Conservation (phyloP, 92 coral and sea anemone species). For the Phymanthus crucifer region DNA sequence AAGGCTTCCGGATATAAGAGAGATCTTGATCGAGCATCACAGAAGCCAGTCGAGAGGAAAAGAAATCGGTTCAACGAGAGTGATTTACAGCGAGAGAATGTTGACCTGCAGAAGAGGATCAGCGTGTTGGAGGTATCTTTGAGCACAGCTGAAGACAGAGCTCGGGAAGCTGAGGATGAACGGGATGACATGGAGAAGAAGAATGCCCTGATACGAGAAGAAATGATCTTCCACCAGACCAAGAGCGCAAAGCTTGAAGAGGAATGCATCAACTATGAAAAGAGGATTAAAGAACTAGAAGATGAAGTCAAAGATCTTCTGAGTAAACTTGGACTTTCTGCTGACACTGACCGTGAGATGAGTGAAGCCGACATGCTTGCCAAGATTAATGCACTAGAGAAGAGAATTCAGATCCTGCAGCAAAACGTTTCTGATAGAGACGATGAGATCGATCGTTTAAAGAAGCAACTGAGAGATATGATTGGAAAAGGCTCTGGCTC, state of each 20-base stretch:
- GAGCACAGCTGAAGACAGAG: slow-evolving; percentile 11
- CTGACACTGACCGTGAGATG: slow-evolving; percentile 45
- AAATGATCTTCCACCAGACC: slow-evolving; percentile 47
- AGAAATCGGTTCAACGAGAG: slow-evolving; percentile 44
- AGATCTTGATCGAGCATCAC: slow-evolving; percentile 31
- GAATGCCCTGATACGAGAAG: slow-evolving; percentile 59
- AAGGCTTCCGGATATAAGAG: slow-evolving; percentile 51
- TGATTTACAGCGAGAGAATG: slow-evolving; percentile 51
- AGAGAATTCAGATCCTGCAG: slow-evolving; percentile 36
- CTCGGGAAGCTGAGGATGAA: slow-evolving; percentile 24
- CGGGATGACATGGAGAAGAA: slow-evolving; percentile 48
- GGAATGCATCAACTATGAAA: slow-evolving; percentile 28
- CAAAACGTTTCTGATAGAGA: slow-evolving; percentile 52
- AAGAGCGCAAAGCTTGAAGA: slow-evolving; percentile 47
- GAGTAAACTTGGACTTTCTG: slow-evolving; percentile 44
- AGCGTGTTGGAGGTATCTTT: slow-evolving; percentile 39
- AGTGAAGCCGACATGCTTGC: slow-evolving; percentile 46
- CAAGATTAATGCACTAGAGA: slow-evolving; percentile 42
- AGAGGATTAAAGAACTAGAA: slow-evolving; percentile 50
- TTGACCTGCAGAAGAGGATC: slow-evolving; percentile 44
- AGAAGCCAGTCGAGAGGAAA: slow-evolving; percentile 34
- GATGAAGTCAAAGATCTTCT: slow-evolving; percentile 61
- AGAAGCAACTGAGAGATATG: slow-evolving; percentile 43
- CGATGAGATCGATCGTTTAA: slow-evolving; percentile 42
- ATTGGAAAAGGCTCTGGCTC: slow-evolving; percentile 46